Evolutionary conservation across 2,888 invertebrate species (phyloP), one percentile per base, ranked within the genome.

Genomic region (Pristionchus maxplancki): DNA sequence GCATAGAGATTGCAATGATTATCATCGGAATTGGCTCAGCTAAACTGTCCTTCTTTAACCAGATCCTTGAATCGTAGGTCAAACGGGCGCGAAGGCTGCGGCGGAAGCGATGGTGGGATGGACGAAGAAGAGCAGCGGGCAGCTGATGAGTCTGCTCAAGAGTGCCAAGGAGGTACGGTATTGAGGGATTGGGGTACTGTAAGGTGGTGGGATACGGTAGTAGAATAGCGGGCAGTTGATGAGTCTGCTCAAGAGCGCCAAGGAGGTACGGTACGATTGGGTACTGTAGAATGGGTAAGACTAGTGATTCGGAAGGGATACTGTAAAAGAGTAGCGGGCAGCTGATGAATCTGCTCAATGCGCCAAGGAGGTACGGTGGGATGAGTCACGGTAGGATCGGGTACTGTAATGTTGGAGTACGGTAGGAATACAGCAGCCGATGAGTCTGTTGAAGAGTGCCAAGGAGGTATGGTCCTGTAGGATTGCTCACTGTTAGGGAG

Each of bases 121-220:
- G 78, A 81, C 88, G 31, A 88, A 88, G 88, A 88, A 88, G 58
- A 81, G 88, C 37, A 62, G 78, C n/a, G 88, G 88, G 13, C 88
- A 88, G 50, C 44, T 88, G 58, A 53, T 78, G 81, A 81, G 34
- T 62, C 81, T 88, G 62, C 37, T 78, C 31, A 88, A 81, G 62
- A 88, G 40, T 28, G 88, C 88, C 28, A 88, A 53, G 62, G 86
- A 87, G 58, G 71, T 71, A n/a, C 11, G 78, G 84, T 48, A 28
- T 78, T 28, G 58, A 37, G n/a, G 78, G 62, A 15, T 1, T 28
- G 64, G 13, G 64, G 15, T 64, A 64, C 28, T n/a, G 64, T 53
- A 67, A 31, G 37, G 37, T 4, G n/a, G 3, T 13, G n/a, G n/a
- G n/a, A 28, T 34, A 31, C 15, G 11, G 71, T 34, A 88, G 88